A percentile compares a stretch with the other conserved stretches of the same genome.
These are phyloP conservation scores for Hydropsyche betteni DNA, from an alignment of 2,888 invertebrate genomes.

Conservation along the genomic window DNA sequence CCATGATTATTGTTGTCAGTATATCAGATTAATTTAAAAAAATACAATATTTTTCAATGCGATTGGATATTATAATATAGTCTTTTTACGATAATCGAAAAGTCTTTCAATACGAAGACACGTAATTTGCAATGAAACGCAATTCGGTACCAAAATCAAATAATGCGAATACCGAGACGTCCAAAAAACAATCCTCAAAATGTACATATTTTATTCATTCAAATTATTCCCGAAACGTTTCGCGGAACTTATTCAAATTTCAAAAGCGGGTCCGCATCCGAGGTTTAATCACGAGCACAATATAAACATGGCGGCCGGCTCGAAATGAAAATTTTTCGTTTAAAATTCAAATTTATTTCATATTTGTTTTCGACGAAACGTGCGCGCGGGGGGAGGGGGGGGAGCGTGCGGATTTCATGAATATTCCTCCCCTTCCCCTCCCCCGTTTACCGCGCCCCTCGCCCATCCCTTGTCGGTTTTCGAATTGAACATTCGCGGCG, in stretches of 20 bases:
- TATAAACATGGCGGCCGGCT: constrained; percentile 39
- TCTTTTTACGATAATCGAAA: too few relatives aligned
- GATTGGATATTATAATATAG: too few relatives aligned
- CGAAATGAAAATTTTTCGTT: constrained; percentile 40
- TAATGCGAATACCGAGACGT: neutral
- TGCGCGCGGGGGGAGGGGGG: neutral
- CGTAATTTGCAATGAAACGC: too few relatives aligned
- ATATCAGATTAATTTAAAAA: too few relatives aligned
- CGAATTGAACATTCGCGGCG: constrained; percentile 14
- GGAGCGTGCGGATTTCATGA: constrained; percentile 20
- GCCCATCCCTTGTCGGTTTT: constrained; percentile 13
- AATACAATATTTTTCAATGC: too few relatives aligned
- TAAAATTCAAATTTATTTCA: constrained; percentile 43
- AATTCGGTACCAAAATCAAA: neutral
- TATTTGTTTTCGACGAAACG: constrained; percentile 34
- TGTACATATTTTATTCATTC: constrained; percentile 16
- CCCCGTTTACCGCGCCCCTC: neutral
- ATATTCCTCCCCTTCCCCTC: constrained; percentile 27
- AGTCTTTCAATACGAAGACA: too few relatives aligned
- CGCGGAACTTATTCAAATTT: constrained; percentile 23
- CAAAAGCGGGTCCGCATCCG: constrained; percentile 17
- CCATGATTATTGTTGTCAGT: too few relatives aligned
- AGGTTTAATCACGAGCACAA: constrained; percentile 36
- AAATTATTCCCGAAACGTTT: constrained; percentile 13
- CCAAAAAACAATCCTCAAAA: too few relatives aligned